Percentiles rank a stretch among this genome's conserved stretches.
Conservation (phyloP, 2,888 invertebrate species). For the Liposcelis brunnea region DNA sequence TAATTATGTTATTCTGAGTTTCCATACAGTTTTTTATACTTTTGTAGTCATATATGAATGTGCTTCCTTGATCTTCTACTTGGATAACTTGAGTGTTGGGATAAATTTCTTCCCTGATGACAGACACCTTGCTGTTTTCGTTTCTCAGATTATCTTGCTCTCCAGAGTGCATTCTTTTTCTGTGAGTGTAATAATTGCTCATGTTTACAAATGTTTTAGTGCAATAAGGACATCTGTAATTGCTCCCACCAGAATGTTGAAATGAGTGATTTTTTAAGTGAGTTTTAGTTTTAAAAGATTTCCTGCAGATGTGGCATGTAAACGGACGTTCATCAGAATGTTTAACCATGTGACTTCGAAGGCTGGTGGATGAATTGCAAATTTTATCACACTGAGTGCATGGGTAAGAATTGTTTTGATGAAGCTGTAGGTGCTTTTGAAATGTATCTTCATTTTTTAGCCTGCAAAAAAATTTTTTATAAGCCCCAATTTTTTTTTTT, state of each 20-base stretch:
- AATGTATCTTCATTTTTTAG: background rate
- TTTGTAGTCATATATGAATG: too few species aligned
- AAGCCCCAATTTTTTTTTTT: too few species aligned
- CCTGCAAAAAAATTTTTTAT: too few species aligned
- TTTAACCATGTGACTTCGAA: slow-evolving; percentile 1
- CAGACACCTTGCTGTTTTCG: too few species aligned
- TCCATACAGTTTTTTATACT: too few species aligned
- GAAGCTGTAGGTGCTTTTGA: too few species aligned
- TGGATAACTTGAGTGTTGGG: too few species aligned
- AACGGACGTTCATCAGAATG: slow-evolving; percentile 3
- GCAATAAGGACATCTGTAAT: background rate
- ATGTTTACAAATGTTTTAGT: background rate
- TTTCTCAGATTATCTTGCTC: background rate
- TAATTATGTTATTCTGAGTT: too few species aligned
- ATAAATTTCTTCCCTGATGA: too few species aligned
- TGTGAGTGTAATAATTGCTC: slow-evolving; percentile 1
- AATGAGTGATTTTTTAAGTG: background rate
- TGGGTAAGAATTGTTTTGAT: background rate
- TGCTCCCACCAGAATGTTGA: slow-evolving; percentile 3
- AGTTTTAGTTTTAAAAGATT: slow-evolving; percentile 2
- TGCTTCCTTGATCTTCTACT: too few species aligned
- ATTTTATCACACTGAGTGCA: background rate
- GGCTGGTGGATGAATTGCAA: background rate
- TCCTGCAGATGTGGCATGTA: background rate
- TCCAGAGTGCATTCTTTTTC: background rate